Evolutionary conservation across 2,113 vertebrate species (phyloP), one percentile per base, ranked within the genome.

Genomic region (Nibea coibor): DNA sequence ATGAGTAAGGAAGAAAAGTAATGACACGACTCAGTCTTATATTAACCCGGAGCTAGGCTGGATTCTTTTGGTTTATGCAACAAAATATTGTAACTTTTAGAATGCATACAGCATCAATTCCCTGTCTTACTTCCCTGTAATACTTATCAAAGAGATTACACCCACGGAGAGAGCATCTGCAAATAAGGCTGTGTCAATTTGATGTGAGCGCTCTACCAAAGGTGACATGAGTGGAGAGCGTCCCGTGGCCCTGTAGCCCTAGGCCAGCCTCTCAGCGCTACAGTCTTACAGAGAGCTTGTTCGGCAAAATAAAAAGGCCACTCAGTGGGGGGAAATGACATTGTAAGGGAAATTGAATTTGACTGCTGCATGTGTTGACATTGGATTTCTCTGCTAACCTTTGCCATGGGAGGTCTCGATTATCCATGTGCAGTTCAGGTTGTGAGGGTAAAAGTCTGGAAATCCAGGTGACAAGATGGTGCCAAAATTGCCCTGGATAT

Each of bases 361-460:
- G 88, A 91, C 89, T 86, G 82, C 77, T 11, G 43, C 72, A 56
- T 72, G 80, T 83, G 91, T 89, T 73, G 71, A 91, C 88, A 85
- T 11, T 0, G 73, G 70, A 51, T 71, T 59, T 64, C 26, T 19
- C 24, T 75, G 92, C 89, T 94, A 85, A 99, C 98, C 98, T 96
- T 99, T 99, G 80, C 98, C 97, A 14, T 99, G 98, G 0, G 98
- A 98, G 1, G 97, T 96, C 93, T 99, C 97, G 26, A 99, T 98
- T 0, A 97, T 92, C 98, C 98, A 99, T 0, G 98, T 99, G 91
- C 98, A 99, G 93, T 99, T 99, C 92, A 99, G 90, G 92, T 99
- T 99, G 93, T 99, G 99, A 2, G 98, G 97, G 88, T 99, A 99
- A 89, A 99, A 99, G 86, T 99, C 98, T 20, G 98, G 98, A 83